Percentiles rank a stretch among this genome's conserved stretches.
Conservation (phyloP, 2,888 invertebrate genomes). For the Leucozona laternaria region DNA sequence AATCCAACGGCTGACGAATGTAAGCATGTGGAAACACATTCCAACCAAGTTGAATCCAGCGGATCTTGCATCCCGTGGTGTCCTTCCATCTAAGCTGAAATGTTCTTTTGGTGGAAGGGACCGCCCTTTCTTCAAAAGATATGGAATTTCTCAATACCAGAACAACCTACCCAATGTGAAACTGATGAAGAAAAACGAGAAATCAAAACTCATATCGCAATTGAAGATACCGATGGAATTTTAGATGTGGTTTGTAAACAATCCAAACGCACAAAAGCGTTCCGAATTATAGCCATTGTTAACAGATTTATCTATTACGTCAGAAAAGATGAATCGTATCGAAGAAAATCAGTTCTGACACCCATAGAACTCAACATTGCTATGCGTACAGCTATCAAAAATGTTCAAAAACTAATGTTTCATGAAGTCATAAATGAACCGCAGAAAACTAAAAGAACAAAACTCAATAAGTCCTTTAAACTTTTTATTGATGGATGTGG, state of each 20-base stretch:
- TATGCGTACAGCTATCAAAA: neutral
- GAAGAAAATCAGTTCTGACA: conserved; percentile 3
- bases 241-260: conserved; percentile 7
- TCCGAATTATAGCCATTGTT: too few relatives aligned
- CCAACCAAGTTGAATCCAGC: too few relatives aligned
- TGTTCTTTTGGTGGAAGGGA: neutral
- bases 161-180: neutral
- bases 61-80: neutral
- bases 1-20: too few relatives aligned
- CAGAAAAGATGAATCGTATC: neutral
- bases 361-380: neutral
- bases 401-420: too few relatives aligned
- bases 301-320: neutral
- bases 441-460: too few relatives aligned
- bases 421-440: neutral
- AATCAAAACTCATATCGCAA: neutral
- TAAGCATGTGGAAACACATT: too few relatives aligned
- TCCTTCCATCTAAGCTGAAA: neutral
- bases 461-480: too few relatives aligned
- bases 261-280: neutral
- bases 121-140: conserved; percentile 30
- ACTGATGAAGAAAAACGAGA: neutral
- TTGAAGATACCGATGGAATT: neutral
- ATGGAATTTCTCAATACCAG: neutral
- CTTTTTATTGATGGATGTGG: too few relatives aligned